phyloP scores from a whole-genome alignment of 2,113 vertebrate species.

The Empidonax alnorum region DNA sequence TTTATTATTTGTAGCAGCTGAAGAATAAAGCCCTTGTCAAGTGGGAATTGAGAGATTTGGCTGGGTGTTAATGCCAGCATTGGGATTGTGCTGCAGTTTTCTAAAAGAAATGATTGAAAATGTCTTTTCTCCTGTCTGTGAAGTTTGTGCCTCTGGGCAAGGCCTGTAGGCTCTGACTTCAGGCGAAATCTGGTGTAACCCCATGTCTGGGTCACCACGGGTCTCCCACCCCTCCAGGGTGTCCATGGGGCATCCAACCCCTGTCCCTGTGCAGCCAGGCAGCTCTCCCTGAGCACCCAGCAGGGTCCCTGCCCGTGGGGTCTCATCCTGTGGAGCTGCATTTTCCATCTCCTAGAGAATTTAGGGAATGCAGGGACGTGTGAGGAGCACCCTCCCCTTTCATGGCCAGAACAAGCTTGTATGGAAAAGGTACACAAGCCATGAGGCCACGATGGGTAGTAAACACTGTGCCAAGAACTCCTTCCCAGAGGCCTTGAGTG shows the following conservation, averaged over 20 bases:
- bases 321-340: not conserved
- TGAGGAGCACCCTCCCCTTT: fast-evolving
- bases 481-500: not conserved
- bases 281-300: not conserved
- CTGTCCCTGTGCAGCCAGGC: not conserved
- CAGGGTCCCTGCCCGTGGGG: not conserved
- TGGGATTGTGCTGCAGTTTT: not conserved
- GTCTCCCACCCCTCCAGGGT: not conserved
- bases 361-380: not conserved
- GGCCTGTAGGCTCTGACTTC: not conserved
- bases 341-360: not conserved
- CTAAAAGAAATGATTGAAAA: not conserved
- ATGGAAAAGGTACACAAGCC: not conserved
- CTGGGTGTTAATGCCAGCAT: not conserved
- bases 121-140: fast-evolving
- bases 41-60: not conserved
- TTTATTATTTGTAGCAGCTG: not conserved
- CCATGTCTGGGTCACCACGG: not conserved
- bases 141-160: not conserved
- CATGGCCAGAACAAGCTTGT: not conserved
- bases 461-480: not conserved
- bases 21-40: fast-evolving
- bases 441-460: not conserved
- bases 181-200: not conserved
- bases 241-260: not conserved